These are phyloP conservation scores for Coreius guichenoti DNA, from an alignment of 2,797 vertebrate species.

Conservation along the genomic window DNA sequence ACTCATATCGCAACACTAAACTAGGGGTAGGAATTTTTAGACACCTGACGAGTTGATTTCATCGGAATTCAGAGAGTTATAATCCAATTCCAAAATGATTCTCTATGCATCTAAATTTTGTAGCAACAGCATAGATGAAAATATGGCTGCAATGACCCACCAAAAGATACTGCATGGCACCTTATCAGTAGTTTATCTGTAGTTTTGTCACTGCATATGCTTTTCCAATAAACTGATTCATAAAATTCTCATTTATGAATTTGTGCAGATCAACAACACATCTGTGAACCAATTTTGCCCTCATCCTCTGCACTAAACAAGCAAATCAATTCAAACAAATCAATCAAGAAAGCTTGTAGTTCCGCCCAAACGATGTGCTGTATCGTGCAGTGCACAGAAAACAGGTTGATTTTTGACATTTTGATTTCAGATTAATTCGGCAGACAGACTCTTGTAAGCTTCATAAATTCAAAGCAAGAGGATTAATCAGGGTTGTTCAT, in stretches of 20 bases:
- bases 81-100: neutral
- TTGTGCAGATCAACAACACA: neutral
- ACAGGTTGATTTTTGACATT: slow-evolving; percentile 38
- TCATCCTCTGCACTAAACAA: neutral
- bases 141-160: neutral
- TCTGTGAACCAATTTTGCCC: neutral
- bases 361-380: neutral
- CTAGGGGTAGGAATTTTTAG: neutral
- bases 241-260: neutral
- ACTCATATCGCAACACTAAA: neutral
- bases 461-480: slow-evolving; percentile 59
- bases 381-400: neutral
- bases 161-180: neutral
- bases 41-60: neutral
- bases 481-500: slow-evolving; percentile 73
- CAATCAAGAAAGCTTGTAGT: neutral
- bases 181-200: neutral
- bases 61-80: neutral
- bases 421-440: slow-evolving; percentile 37
- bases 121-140: neutral
- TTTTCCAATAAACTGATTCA: neutral
- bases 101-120: neutral
- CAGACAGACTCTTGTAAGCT: slow-evolving; percentile 45
- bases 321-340: neutral
- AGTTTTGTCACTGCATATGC: neutral